Conservation (phyloP, 30 jellyfish, hydroid and myxozoan genomes). For the Cassiopea xamachana region DNA sequence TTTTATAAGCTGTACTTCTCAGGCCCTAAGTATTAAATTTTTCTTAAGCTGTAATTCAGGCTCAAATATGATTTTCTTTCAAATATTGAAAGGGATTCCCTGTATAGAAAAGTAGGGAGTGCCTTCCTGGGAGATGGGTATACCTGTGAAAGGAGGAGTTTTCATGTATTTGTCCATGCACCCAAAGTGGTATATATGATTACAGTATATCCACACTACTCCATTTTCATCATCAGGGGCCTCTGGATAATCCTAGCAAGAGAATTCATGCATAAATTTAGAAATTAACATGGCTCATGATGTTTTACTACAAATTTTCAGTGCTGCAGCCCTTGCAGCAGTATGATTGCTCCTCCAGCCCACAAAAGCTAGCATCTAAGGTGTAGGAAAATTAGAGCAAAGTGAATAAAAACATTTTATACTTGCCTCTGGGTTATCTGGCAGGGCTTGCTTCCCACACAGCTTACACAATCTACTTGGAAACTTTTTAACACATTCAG, state of each 20-base stretch:
- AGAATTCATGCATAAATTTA: not conserved
- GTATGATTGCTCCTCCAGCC: too few relatives aligned
- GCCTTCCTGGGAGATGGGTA: not conserved
- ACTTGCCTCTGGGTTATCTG: slow-evolving; percentile 76
- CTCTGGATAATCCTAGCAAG: slow-evolving; percentile 40
- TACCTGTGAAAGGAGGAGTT: slow-evolving; percentile 91
- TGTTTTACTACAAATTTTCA: not conserved
- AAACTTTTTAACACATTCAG: slow-evolving; percentile 66
- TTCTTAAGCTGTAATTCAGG: too few relatives aligned
- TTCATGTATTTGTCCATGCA: slow-evolving; percentile 82
- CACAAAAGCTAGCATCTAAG: too few relatives aligned
- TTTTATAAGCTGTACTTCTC: too few relatives aligned
- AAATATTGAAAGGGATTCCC: too few relatives aligned
- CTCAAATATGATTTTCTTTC: too few relatives aligned
- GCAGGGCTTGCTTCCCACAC: slow-evolving; percentile 72
- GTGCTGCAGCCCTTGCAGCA: too few relatives aligned
- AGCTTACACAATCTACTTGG: slow-evolving; percentile 63
- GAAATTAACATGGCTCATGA: not conserved
- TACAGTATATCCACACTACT: slow-evolving; percentile 87
- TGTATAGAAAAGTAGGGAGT: not conserved
- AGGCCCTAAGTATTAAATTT: too few relatives aligned
- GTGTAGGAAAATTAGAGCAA: too few relatives aligned
- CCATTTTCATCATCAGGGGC: slow-evolving; percentile 64
- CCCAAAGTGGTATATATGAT: slow-evolving; percentile 71
- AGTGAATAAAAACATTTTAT: not conserved